Evolutionary conservation across 2,888 invertebrate species (phyloP).

Genomic region (Microplitis manilae): DNA sequence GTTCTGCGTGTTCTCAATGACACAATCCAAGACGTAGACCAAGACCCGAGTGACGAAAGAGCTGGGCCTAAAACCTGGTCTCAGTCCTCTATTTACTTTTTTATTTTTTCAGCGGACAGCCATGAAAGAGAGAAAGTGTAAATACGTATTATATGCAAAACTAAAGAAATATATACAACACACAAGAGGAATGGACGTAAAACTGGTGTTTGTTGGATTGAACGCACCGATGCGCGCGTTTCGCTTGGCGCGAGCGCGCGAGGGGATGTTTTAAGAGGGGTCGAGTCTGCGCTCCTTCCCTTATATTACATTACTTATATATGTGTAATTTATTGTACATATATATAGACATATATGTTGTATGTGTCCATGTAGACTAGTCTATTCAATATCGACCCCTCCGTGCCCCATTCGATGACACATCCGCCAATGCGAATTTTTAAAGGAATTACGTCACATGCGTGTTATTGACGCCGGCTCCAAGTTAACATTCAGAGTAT

Average conservation of each 20-base stretch:
- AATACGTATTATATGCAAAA: slow-evolving; percentile 18
- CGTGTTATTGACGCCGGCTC: slow-evolving; percentile 41
- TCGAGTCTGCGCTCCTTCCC: slow-evolving; percentile 7
- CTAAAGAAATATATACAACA: slow-evolving; percentile 5
- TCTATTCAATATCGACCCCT: slow-evolving; percentile 61
- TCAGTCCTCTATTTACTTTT: neutral
- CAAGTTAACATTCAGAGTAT: slow-evolving; percentile 29
- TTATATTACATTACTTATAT: neutral
- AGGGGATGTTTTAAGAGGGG: slow-evolving; percentile 13
- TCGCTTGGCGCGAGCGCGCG: slow-evolving; percentile 26
- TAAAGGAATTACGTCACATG: slow-evolving; percentile 67
- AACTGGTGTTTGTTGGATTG: slow-evolving; percentile 29
- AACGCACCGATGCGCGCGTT: slow-evolving; percentile 35
- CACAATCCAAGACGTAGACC: neutral
- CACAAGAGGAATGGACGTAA: slow-evolving; percentile 13
- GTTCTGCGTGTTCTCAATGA: neutral
- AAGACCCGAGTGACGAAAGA: neutral
- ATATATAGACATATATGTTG: neutral
- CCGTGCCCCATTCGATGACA: slow-evolving; percentile 62
- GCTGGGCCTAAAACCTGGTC: neutral
- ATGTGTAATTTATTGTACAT: neutral
- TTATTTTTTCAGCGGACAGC: neutral
- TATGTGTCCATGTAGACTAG: slow-evolving; percentile 35
- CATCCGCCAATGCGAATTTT: slow-evolving; percentile 68
- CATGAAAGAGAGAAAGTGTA: slow-evolving; percentile 21